Conservation (phyloP, 1,140 invertebrate genomes). For the Eubasilissa regina region DNA sequence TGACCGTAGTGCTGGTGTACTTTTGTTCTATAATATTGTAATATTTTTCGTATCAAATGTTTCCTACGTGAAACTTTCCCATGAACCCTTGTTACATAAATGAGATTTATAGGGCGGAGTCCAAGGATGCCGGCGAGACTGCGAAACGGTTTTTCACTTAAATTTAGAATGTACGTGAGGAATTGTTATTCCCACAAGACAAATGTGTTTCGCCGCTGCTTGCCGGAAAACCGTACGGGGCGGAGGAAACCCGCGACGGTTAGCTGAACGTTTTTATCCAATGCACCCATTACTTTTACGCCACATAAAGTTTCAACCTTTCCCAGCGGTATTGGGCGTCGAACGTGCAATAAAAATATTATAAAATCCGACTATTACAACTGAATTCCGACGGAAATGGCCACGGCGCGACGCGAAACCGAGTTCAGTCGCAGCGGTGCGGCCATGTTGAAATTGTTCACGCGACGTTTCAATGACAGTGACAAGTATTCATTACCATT, state of each 20-base stretch:
- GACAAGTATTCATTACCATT: slow-evolving; percentile 38
- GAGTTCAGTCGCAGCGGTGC: too few relatives aligned
- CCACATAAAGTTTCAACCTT: too few relatives aligned
- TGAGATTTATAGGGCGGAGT: slow-evolving; percentile 14
- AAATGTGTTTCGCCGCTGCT: neutral
- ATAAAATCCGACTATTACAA: too few relatives aligned
- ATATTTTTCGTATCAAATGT: neutral
- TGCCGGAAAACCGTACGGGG: neutral
- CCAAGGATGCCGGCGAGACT: slow-evolving; percentile 1
- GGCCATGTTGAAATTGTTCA: too few relatives aligned
- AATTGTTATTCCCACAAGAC: slow-evolving; percentile 1
- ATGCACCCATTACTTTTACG: neutral
- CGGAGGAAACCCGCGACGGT: neutral
- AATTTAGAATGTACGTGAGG: slow-evolving; percentile 29
- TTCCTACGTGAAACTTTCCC: slow-evolving; percentile 1
- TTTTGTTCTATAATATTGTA: neutral
- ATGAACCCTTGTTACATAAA: neutral
- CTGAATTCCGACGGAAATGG: too few relatives aligned
- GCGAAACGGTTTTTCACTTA: slow-evolving; percentile 18
- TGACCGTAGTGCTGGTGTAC: too few relatives aligned
- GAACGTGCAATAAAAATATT: too few relatives aligned
- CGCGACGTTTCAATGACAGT: neutral
- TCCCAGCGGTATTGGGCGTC: too few relatives aligned
- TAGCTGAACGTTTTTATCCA: neutral
- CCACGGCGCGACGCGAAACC: too few relatives aligned